Evolutionary conservation across 2,888 invertebrate species (phyloP), one percentile per base, ranked within the genome.

Genomic region (Parapristionchus giblindavisi): DNA sequence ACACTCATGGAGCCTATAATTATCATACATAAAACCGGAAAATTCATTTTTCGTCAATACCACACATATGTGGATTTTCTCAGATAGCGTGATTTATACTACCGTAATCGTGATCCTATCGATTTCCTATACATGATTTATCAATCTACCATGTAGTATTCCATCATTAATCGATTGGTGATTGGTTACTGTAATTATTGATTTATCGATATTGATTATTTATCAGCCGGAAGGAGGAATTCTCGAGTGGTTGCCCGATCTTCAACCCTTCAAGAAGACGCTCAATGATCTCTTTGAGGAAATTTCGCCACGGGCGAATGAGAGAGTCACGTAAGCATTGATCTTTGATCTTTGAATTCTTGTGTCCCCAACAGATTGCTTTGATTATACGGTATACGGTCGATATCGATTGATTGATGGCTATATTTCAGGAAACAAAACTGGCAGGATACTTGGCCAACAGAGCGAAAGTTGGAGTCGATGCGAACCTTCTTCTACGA

Each of bases 161-260:
- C n/a, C n/a, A n/a, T n/a, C n/a, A n/a, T n/a, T n/a, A n/a, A n/a
- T n/a, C n/a, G n/a, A n/a, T n/a, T n/a, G n/a, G n/a, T n/a, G n/a
- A n/a, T n/a, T n/a, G n/a, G n/a, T n/a, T n/a, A n/a, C n/a, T n/a
- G n/a, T n/a, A n/a, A n/a, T n/a, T n/a, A n/a, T n/a, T n/a, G n/a
- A n/a, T n/a, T n/a, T n/a, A n/a, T n/a, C n/a, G n/a, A n/a, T n/a
- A n/a, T n/a, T n/a, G n/a, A n/a, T n/a, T 54, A 14, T 14, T 24
- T 73, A 73, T 14, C 52, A 83, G 78, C 96, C 97, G 89, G 93
- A 94, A 86, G 96, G 96, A 86, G 99, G 99, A 0, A 89, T 99
- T 73, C 93, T 99, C 73, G 97, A 99, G 89, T 99, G 97, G 96
- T 92, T 99, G 51, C 93, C 93, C 0, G 93, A 97, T 89, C 91